Base-by-base conservation (phyloP, 2,888 invertebrate genomes). In the Erannis defoliaria region DNA sequence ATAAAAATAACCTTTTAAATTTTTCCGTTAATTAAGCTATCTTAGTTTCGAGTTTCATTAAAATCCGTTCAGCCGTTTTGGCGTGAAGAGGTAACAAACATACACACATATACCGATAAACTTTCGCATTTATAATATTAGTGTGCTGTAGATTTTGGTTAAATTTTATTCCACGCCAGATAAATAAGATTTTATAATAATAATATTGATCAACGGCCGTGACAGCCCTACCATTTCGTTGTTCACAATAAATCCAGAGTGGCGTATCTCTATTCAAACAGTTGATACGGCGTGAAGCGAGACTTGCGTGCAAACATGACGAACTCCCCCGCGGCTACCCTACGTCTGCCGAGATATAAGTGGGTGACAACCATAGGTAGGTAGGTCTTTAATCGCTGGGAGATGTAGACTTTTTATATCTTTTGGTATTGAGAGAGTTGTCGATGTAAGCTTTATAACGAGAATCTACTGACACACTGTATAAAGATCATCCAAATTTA, bases 251-350 rank as follows among this genome's bases (percentile, higher is more conserved):
- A 90, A 90, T 86, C 85, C 85, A 81, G 85, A 85, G 86, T 80
- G 80, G 84, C 86, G 87, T 89, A 88, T 89, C 84, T 90, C 89
- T 90, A 93, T 92, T 93, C 91, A 92, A 91, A 92, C 90, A 88
- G 88, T 90, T 89, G 90, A 90, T 88, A 78, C 82, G 84, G 84
- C 85, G 86, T 86, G 83, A 84, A 87, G 84, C 80, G 82, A 81
- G 85, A 89, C 90, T 90, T 89, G 85, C 85, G 80, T 78, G 85
- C 84, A 91, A 90, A 89, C 83, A 91, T 81, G 82, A 72, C 76
- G 78, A 64, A 77, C 73, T 62, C 73, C 70, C 76, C 64, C 68
- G 62, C 35, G 56, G 45, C 58, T 42, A 61, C 57, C 49, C 61
- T 50, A 48, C 66, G 62, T 67, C 69, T 69, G 58, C 56, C 35